A percentile compares a stretch with the other conserved stretches of the same genome.
phyloP scores from a whole-genome alignment of 2,113 vertebrate genomes.

The Esox niger region DNA sequence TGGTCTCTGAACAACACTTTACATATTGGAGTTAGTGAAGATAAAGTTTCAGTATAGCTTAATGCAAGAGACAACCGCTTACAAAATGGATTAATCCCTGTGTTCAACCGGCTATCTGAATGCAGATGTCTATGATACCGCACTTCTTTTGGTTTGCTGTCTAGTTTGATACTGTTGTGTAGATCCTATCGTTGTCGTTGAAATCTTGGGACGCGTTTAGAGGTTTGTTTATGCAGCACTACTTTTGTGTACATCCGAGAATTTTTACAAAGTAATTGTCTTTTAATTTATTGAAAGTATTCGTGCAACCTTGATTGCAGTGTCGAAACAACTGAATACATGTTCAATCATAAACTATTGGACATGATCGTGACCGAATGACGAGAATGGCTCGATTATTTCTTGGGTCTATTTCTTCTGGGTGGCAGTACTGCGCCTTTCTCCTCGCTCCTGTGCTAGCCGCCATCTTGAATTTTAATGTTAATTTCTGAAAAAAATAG shows the following conservation, averaged over 20 bases:
- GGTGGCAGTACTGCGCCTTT: constrained; percentile 66
- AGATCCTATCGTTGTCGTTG: constrained; percentile 25
- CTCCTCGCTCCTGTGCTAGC: constrained; percentile 55
- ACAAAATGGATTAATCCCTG: too few relatives aligned
- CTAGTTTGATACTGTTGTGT: neutral
- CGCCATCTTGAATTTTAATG: constrained; percentile 85
- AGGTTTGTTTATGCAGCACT: constrained; percentile 71
- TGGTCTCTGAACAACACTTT: too few relatives aligned
- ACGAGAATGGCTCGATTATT: constrained; percentile 26
- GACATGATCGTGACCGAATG: neutral
- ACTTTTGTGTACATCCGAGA: constrained; percentile 70
- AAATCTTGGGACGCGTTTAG: constrained; percentile 48
- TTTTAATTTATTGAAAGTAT: neutral
- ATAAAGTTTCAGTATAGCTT: too few relatives aligned
- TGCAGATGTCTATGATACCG: constrained; percentile 33
- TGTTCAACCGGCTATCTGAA: neutral
- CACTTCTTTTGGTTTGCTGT: neutral
- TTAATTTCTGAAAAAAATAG: constrained; percentile 71
- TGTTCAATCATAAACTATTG: neutral
- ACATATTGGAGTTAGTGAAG: too few relatives aligned
- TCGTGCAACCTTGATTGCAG: neutral
- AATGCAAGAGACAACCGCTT: too few relatives aligned
- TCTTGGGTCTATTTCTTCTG: constrained; percentile 65
- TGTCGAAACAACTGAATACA: neutral
- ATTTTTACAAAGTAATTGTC: constrained; percentile 8